Percentiles rank a stretch among this genome's conserved stretches.
Conservation (phyloP, 2,113 vertebrate species). For the Atlantisia rogersi region DNA sequence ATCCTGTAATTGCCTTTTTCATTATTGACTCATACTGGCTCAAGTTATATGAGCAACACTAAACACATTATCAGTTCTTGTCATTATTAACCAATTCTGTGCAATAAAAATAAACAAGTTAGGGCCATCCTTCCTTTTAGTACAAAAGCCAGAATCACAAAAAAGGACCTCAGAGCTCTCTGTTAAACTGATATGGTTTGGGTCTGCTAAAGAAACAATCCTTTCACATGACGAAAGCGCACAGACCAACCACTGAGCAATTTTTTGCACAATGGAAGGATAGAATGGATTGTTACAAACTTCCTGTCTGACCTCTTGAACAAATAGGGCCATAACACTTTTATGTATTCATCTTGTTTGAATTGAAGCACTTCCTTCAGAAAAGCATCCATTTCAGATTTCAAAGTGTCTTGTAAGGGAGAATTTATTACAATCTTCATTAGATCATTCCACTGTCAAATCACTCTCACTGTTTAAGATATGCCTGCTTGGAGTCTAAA, state of each 20-base stretch:
- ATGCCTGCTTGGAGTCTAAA: conserved; percentile 27
- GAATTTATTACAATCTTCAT: conserved; percentile 46
- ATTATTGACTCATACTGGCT: neutral
- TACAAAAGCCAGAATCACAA: neutral
- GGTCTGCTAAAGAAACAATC: neutral
- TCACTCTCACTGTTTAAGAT: neutral
- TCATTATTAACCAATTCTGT: neutral
- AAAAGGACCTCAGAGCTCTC: neutral
- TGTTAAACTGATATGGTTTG: neutral
- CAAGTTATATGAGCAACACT: neutral
- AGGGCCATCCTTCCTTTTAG: neutral
- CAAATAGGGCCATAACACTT: neutral
- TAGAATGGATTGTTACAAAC: neutral
- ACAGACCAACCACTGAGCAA: neutral
- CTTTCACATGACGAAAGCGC: neutral
- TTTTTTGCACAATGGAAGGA: neutral
- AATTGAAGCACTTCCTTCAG: conserved; percentile 4
- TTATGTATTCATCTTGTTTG: conserved; percentile 9
- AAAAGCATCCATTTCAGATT: conserved; percentile 12
- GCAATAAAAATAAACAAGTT: neutral
- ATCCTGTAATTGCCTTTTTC: neutral
- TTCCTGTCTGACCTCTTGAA: neutral
- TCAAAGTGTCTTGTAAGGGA: neutral
- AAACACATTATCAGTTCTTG: neutral
- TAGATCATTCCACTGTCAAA: conserved; percentile 44